Base-by-base conservation (phyloP, 2,888 invertebrate species). In the Lasius platythorax region DNA sequence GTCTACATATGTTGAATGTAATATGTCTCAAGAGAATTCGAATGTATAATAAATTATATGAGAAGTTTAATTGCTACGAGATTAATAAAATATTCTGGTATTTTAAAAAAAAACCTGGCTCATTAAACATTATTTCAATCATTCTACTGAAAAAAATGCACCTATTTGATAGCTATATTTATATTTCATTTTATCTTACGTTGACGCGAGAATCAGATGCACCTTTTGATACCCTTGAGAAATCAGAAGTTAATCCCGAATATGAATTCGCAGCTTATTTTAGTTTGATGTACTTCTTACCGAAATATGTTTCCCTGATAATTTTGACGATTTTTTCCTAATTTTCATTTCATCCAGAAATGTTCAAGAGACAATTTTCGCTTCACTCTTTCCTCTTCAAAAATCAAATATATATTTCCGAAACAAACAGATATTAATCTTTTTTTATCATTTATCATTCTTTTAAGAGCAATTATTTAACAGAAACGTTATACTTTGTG, bases 11-110 rank as follows among this genome's bases (percentile, higher is more conserved):
- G 50, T 67, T 28, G 12, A 12, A 76, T 76, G 53, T 76, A 67
- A 28, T 37, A 18, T 53, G n/a, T 63, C 61, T 23, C 15, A 8
- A 53, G 23, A 37, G 37, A 53, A 53, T 8, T 61, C 28, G 28
- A 76, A 66, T 76, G 53, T 53, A 28, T 66, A 76, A 50, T 66
- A 43, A 74, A 63, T 63, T 76, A 40, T 53, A 58, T 18, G 53
- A 66, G 46, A 63, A 28, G 28, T 67, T 76, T 53, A 43, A 66
- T 76, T 67, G 28, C 37, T 40, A 53, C 15, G 12, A 76, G 23
- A 76, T 37, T 11, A 76, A 76, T 75, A 75, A 75, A 74, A 63
- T 73, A 33, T 46, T 46, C 9, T 23, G 63, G n/a, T 75, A 75
- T 75, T 75, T 63, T 46, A 75, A 11, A 63, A 43, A 18, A 61